Percentiles rank a stretch among this genome's conserved stretches.
Conservation (phyloP, 2,888 invertebrate genomes). For the Phyto melanocephala region DNA sequence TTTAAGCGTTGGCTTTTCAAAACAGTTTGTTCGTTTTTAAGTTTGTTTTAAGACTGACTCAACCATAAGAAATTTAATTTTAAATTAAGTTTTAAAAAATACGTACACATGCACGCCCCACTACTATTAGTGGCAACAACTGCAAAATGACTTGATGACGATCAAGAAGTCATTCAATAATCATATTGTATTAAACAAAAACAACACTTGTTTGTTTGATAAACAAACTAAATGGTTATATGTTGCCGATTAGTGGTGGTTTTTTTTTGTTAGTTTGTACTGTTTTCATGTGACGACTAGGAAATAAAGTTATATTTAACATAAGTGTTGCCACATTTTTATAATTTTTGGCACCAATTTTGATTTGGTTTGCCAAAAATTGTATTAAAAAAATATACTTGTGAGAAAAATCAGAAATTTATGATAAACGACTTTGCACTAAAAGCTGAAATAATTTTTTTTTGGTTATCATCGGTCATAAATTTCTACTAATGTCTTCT, state of each 20-base stretch:
- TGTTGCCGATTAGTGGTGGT: slow-evolving; percentile 14
- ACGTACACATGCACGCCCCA: not conserved
- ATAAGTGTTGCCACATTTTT: not conserved
- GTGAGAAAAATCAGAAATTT: no score
- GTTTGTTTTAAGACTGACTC: slow-evolving; percentile 74
- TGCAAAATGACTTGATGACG: slow-evolving; percentile 17
- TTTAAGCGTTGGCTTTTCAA: slow-evolving; percentile 26
- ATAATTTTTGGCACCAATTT: no score
- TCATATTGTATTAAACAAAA: slow-evolving; percentile 20
- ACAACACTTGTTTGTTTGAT: slow-evolving; percentile 14
- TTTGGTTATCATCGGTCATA: no score
- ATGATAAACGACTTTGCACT: no score
- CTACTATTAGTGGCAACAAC: slow-evolving; percentile 11
- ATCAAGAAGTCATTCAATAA: slow-evolving; percentile 45
- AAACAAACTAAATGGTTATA: slow-evolving; percentile 22
- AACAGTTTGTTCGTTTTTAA: slow-evolving; percentile 65
- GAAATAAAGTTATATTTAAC: not conserved
- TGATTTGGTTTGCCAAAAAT: no score
- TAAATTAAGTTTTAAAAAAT: slow-evolving; percentile 32
- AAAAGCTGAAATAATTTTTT: no score
- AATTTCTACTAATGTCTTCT: no score
- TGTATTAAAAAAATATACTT: no score
- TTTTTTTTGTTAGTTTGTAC: slow-evolving; percentile 7
- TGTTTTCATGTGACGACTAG: not conserved
- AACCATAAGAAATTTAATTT: slow-evolving; percentile 56